A percentile compares a stretch with the other conserved stretches of the same genome.
Conservation (phyloP, 2,888 invertebrate species). For the Tenthredo notha region DNA sequence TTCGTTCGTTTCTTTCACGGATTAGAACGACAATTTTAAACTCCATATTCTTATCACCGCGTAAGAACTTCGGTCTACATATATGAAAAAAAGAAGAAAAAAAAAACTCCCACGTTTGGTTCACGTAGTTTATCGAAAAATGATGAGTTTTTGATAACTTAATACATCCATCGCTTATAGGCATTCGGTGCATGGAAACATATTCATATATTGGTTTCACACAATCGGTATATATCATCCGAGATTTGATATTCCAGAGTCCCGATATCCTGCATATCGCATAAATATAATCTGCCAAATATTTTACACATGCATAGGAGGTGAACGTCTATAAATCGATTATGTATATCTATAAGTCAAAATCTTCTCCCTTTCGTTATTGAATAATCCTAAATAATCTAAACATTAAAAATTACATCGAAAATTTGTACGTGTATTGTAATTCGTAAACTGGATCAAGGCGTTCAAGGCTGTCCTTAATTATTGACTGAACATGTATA, state of each 20-base stretch:
- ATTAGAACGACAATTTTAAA: background rate
- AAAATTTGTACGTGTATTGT: background rate
- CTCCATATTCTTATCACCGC: background rate
- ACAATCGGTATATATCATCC: background rate
- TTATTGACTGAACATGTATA: background rate
- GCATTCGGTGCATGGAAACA: background rate
- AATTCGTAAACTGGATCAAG: background rate
- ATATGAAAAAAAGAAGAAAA: no score
- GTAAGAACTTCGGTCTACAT: background rate
- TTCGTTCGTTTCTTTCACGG: background rate
- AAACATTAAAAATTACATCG: background rate
- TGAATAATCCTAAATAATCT: background rate
- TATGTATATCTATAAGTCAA: background rate
- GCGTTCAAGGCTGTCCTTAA: background rate
- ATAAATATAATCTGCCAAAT: background rate
- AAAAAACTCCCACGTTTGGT: background rate
- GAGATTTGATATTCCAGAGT: background rate
- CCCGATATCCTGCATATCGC: background rate
- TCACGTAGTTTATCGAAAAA: background rate
- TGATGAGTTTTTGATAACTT: slow-evolving; percentile 5
- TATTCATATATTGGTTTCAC: background rate
- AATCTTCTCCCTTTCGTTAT: background rate
- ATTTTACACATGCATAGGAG: background rate
- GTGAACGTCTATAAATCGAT: background rate
- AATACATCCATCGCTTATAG: background rate